Evolutionary conservation across 1,140 invertebrate genomes (phyloP).

Genomic region (Ylistrum balloti): DNA sequence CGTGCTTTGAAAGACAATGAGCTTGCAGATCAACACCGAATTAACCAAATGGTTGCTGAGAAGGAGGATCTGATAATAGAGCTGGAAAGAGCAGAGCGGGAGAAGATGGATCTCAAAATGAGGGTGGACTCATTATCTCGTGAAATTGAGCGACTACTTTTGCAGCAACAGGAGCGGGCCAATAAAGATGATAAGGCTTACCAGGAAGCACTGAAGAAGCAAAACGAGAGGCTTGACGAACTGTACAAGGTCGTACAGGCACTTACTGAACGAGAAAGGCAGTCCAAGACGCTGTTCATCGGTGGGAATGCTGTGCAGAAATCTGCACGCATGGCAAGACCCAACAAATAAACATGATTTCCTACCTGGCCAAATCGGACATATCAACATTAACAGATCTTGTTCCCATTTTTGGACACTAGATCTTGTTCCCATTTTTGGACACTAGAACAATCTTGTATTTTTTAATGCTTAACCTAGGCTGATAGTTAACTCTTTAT

Average conservation of each 20-base stretch:
- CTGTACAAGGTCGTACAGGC: slow-evolving; percentile 63
- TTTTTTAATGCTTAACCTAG: too few species aligned
- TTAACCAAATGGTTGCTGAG: slow-evolving; percentile 58
- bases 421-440: too few species aligned
- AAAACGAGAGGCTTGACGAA: slow-evolving; percentile 62
- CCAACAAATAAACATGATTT: not conserved
- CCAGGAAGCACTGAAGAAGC: slow-evolving; percentile 61
- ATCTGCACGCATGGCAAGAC: slow-evolving; percentile 8
- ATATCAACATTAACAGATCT: too few species aligned
- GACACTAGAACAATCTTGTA: too few species aligned
- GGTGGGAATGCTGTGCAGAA: slow-evolving; percentile 59
- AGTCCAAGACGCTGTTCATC: slow-evolving; percentile 59
- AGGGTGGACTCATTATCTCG: slow-evolving; percentile 57
- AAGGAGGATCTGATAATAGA: slow-evolving; percentile 60
- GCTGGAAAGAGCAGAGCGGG: slow-evolving; percentile 58
- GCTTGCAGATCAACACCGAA: slow-evolving; percentile 58
- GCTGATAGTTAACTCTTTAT: too few species aligned
- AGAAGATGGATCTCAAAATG: slow-evolving; percentile 60
- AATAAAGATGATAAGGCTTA: slow-evolving; percentile 60
- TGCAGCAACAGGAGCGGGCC: slow-evolving; percentile 60
- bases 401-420: too few species aligned
- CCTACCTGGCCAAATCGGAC: too few species aligned
- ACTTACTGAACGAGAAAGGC: slow-evolving; percentile 58
- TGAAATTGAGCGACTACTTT: slow-evolving; percentile 58
- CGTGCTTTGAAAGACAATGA: slow-evolving; percentile 60